These are phyloP conservation scores for Drosophila parvula DNA, from an alignment of 1,140 invertebrate species.

Conservation along the genomic window DNA sequence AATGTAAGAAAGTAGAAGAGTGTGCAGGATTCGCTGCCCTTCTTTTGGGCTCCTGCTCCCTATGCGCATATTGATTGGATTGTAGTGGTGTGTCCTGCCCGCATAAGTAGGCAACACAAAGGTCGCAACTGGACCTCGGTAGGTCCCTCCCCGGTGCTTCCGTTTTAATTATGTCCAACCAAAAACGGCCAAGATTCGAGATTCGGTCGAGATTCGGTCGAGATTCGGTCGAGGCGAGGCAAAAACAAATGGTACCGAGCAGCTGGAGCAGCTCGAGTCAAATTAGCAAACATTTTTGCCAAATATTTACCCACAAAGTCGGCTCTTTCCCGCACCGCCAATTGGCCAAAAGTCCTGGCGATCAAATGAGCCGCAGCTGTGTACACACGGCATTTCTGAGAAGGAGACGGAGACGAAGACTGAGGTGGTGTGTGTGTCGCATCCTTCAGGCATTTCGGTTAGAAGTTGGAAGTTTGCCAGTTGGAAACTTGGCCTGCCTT, in stretches of 20 bases:
- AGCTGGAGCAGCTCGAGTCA: conserved; percentile 52
- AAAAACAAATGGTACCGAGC: conserved; percentile 13
- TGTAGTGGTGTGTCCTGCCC: conserved; percentile 11
- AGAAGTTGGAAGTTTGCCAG: conserved; percentile 20
- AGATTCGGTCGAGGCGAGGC: conserved; percentile 1
- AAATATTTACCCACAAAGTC: conserved; percentile 74
- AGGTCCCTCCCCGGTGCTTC: conserved; percentile 7
- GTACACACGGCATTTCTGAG: conserved; percentile 49
- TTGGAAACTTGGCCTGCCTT: conserved; percentile 3
- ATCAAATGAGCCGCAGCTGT: conserved; percentile 80
- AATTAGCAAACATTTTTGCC: conserved; percentile 81
- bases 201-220: neutral
- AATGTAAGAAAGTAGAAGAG: neutral
- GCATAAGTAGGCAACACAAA: conserved; percentile 53
- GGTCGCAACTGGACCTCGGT: too few relatives aligned
- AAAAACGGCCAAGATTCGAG: neutral
- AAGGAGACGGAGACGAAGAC: neutral
- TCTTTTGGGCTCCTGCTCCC: neutral
- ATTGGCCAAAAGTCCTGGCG: conserved; percentile 65
- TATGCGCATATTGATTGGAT: conserved; percentile 18
- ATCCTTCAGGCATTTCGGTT: conserved; percentile 35
- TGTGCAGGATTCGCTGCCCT: neutral
- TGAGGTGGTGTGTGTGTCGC: conserved; percentile 9
- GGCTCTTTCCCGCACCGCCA: conserved; percentile 27
- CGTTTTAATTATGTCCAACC: conserved; percentile 43